Conservation (phyloP, 1,140 invertebrate genomes). For the Aphelinus atriplicis region DNA sequence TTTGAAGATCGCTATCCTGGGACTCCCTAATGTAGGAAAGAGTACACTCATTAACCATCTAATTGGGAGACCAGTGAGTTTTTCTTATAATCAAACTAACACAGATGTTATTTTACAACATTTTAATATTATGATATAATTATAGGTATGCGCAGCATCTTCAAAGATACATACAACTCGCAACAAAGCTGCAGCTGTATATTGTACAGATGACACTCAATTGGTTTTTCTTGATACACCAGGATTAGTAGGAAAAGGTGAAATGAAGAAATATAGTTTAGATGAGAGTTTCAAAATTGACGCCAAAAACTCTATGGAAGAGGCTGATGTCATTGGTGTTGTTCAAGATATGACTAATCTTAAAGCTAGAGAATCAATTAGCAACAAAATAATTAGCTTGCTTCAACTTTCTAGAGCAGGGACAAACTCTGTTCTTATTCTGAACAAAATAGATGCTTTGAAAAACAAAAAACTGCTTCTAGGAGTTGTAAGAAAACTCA, state of each 20-base stretch:
- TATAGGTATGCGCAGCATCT: constrained; percentile 87
- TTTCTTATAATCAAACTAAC: not conserved
- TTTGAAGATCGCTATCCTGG: constrained; percentile 88
- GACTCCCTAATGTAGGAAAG: constrained; percentile 92
- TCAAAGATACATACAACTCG: constrained; percentile 91
- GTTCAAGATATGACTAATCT: constrained; percentile 84
- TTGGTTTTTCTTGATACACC: constrained; percentile 90
- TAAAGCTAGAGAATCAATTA: constrained; percentile 74
- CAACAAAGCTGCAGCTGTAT: constrained; percentile 76
- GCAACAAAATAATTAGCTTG: constrained; percentile 76
- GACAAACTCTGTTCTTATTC: constrained; percentile 80
- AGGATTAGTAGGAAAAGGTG: constrained; percentile 75
- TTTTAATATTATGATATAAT: constrained; percentile 1
- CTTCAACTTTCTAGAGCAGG: constrained; percentile 69
- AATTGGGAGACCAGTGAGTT: constrained; percentile 77
- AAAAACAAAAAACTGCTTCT: constrained; percentile 81
- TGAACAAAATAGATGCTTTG: constrained; percentile 91
- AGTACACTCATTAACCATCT: constrained; percentile 93
- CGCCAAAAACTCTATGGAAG: constrained; percentile 71
- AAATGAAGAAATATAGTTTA: constrained; percentile 76
- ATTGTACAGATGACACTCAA: constrained; percentile 79
- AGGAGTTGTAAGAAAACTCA: constrained; percentile 74
- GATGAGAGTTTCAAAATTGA: constrained; percentile 74
- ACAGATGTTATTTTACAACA: not conserved
- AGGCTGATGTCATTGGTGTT: constrained; percentile 86